Evolutionary conservation across 2,113 vertebrate genomes (phyloP), one percentile per base, ranked within the genome.

Genomic region (Tragelaphus buxtoni): DNA sequence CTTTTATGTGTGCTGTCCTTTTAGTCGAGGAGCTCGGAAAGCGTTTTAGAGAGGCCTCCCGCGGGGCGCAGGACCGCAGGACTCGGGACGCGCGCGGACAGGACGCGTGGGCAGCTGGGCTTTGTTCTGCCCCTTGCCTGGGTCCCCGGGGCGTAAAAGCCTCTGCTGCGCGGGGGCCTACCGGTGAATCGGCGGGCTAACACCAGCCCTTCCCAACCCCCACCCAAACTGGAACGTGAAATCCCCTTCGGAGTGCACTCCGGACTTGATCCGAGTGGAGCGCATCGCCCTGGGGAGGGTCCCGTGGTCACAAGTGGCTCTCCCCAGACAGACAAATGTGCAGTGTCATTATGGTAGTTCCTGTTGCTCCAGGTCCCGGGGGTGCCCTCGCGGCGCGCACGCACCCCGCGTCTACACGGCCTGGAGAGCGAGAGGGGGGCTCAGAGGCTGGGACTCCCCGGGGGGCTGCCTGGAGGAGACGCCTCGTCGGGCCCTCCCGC

Each of bases 291-390:
- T 49, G 69, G 91, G 84, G 94, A 92, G 56, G 96, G 61, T 85
- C 83, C 92, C 85, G 83, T 58, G 51, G 94, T 9, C 90, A 96
- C 97, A 94, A 98, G 96, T 97, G 97, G 92, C 96, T 93, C 53
- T 95, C 92, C 65, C 61, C 92, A 30, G 55, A 94, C 13, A 85
- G 85, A 94, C 45, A 81, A 97, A 94, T 95, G 90, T 98, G 98
- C 97, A 79, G n/a, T 74, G 98, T 98, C 98, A 98, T 87, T 94
- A 97, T 97, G 98, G 97, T 97, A 97, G 97, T 82, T 98, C 97
- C 98, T 96, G 97, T 96, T 91, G 96, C 95, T 94, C n/a, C 42
- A 74, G 94, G 76, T 72, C 81, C 55, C 8, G 13, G 63, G 80
- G 87, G 58, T 86, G 79, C 80, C 91, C 32, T 10, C 28, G 47